Evolutionary conservation across 2,113 vertebrate genomes (phyloP).

Genomic region (Amblyornis subalaris): DNA sequence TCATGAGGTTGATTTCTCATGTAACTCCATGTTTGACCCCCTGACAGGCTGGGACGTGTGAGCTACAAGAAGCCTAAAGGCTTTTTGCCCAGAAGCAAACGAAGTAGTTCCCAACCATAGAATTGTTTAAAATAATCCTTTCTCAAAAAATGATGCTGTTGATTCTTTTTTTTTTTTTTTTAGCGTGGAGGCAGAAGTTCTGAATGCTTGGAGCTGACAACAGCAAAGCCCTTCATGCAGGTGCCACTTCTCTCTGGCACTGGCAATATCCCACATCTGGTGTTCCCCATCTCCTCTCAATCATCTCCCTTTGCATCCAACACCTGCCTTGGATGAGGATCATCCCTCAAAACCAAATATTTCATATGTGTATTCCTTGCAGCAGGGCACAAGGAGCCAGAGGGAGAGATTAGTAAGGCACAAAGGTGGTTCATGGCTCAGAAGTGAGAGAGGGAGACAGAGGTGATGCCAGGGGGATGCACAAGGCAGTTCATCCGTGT

Average conservation of each 20-base stretch:
- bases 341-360: fast-evolving
- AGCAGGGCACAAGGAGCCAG: neutral
- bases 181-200: neutral
- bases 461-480: neutral
- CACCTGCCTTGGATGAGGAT: neutral
- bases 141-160: neutral
- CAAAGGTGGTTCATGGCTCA: neutral
- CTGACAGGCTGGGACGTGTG: neutral
- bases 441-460: neutral
- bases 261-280: neutral
- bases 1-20: neutral
- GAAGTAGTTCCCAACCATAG: neutral
- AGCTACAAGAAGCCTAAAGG: neutral
- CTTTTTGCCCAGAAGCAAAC: neutral
- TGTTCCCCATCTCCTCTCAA: neutral
- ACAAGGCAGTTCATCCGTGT: neutral
- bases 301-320: neutral
- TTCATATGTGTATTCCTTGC: neutral
- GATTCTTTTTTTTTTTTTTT: neutral
- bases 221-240: neutral
- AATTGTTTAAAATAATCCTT: neutral
- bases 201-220: neutral
- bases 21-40: neutral
- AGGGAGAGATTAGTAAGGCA: neutral
- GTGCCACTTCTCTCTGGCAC: neutral